Evolutionary conservation across 2,113 vertebrate species (phyloP).

Genomic region (Lagenorhynchus albirostris): DNA sequence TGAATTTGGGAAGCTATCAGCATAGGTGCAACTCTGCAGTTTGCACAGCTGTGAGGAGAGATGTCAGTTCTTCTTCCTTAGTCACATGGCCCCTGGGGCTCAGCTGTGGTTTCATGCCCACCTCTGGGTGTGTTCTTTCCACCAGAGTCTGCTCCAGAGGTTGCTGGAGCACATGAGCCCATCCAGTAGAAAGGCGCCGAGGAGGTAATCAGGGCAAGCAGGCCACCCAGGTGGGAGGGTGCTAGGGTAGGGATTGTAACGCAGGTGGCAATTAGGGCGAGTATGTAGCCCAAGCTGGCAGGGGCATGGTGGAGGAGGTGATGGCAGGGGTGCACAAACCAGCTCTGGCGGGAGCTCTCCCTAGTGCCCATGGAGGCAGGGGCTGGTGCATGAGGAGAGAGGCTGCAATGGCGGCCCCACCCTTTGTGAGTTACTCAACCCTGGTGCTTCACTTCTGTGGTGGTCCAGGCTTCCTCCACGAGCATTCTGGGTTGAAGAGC

Average conservation of each 20-base stretch:
- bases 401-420: neutral
- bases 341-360: neutral
- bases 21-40: neutral
- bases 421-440: neutral
- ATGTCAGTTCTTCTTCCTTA: neutral
- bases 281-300: neutral
- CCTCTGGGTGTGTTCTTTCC: neutral
- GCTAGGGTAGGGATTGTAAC: too few species aligned
- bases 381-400: neutral
- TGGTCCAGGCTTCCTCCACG: neutral
- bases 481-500: neutral
- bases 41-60: neutral
- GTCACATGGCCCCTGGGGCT: neutral
- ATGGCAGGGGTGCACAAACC: neutral
- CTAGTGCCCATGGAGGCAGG: neutral
- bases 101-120: neutral
- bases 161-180: neutral
- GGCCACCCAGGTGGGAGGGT: neutral
- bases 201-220: neutral
- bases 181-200: neutral
- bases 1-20: neutral
- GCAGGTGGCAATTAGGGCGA: neutral
- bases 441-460: neutral
- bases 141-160: neutral
- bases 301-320: neutral